These are phyloP conservation scores for Trypoxylus dichotomus DNA, from an alignment of 1,140 invertebrate species.

Conservation along the genomic window DNA sequence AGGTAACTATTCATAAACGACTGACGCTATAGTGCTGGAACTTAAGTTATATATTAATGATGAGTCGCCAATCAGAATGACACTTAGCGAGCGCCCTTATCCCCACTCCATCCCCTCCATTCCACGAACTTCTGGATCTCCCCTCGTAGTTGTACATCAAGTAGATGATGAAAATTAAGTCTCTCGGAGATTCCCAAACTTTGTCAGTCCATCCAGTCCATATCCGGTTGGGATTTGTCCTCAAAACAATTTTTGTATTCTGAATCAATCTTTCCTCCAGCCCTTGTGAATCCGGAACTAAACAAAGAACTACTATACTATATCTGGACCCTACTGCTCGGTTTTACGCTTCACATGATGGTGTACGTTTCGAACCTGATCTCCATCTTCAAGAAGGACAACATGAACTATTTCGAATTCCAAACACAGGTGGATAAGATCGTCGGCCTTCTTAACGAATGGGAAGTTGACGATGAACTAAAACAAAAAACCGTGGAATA, in stretches of 20 bases:
- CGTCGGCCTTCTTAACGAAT: background rate
- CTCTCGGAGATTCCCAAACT: too few species aligned
- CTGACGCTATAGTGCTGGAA: too few species aligned
- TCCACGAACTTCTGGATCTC: too few species aligned
- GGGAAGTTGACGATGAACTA: slow-evolving; percentile 13
- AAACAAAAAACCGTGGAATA: slow-evolving; percentile 27
- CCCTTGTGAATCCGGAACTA: background rate
- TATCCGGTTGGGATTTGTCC: too few species aligned
- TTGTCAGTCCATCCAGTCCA: too few species aligned
- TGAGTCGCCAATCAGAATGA: too few species aligned
- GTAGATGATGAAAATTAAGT: too few species aligned
- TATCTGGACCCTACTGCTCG: background rate
- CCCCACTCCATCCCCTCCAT: too few species aligned
- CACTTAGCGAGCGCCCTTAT: too few species aligned
- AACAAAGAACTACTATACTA: background rate
- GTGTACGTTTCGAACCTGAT: slow-evolving; percentile 14
- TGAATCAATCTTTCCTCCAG: background rate
- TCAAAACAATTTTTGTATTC: background rate
- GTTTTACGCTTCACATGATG: slow-evolving; percentile 5
- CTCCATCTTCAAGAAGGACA: background rate
- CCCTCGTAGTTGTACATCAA: too few species aligned
- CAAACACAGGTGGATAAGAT: background rate
- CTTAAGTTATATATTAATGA: too few species aligned
- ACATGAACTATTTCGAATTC: slow-evolving; percentile 17
- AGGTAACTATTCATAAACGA: too few species aligned